Evolutionary conservation across 2,888 invertebrate species (phyloP).

Genomic region (Tetramorium bicarinatum): DNA sequence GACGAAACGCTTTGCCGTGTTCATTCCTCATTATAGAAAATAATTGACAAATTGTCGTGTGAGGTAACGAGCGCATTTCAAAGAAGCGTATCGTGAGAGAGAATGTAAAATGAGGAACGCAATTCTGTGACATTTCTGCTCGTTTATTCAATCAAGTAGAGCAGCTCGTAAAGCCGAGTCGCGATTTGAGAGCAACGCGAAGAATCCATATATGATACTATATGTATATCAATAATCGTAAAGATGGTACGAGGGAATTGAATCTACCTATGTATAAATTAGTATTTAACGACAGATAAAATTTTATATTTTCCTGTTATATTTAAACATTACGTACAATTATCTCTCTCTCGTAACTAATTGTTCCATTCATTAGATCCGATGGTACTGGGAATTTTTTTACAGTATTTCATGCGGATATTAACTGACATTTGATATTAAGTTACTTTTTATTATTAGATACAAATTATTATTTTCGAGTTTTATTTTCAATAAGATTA

Average conservation of each 20-base stretch:
- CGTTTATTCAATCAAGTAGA: slow-evolving; percentile 62
- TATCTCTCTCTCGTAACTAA: background rate
- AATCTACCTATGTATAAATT: background rate
- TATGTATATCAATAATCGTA: background rate
- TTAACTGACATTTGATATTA: slow-evolving; percentile 5
- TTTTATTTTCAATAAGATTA: background rate
- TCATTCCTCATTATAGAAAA: slow-evolving; percentile 17
- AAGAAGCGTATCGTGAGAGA: slow-evolving; percentile 29
- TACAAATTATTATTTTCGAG: background rate
- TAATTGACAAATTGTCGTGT: slow-evolving; percentile 32
- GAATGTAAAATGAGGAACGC: background rate
- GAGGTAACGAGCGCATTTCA: background rate
- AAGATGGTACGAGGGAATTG: background rate
- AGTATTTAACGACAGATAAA: slow-evolving; percentile 25
- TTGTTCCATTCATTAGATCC: background rate
- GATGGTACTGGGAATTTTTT: background rate
- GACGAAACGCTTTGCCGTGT: background rate
- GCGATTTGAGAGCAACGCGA: slow-evolving; percentile 60
- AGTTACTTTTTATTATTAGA: background rate
- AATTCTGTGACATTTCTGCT: slow-evolving; percentile 14
- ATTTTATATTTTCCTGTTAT: background rate
- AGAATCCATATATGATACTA: slow-evolving; percentile 37
- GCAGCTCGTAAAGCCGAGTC: slow-evolving; percentile 63
- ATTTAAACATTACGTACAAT: background rate
- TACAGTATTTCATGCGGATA: background rate